phyloP scores from a whole-genome alignment of 1,140 invertebrate genomes.

The Diorhabda carinulata region DNA sequence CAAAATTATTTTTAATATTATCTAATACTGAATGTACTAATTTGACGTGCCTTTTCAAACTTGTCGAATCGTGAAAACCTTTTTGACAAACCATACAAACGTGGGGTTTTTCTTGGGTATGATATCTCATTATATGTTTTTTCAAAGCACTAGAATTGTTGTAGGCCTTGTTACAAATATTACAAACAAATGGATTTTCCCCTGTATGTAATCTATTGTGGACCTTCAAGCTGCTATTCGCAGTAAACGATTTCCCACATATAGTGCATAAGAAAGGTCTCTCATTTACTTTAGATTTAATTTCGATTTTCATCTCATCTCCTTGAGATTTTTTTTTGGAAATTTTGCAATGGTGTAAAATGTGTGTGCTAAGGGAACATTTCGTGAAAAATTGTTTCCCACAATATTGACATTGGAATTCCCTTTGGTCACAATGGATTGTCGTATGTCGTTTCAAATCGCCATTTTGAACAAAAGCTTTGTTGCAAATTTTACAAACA shows the following conservation, averaged over 20 bases:
- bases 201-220: slow-evolving; percentile 15
- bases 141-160: slow-evolving; percentile 5
- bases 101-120: slow-evolving; percentile 5
- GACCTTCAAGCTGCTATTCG: background rate
- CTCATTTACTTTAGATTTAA: background rate
- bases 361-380: slow-evolving; percentile 3
- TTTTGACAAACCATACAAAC: slow-evolving; percentile 8
- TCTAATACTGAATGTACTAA: slow-evolving; percentile 3
- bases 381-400: slow-evolving; percentile 11
- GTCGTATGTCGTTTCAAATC: slow-evolving; percentile 8
- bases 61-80: slow-evolving; percentile 5
- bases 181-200: slow-evolving; percentile 6
- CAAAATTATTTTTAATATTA: background rate
- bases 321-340: background rate
- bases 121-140: background rate
- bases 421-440: slow-evolving; percentile 6
- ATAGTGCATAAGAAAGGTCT: slow-evolving; percentile 8
- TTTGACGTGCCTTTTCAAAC: slow-evolving; percentile 4
- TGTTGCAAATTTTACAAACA: background rate
- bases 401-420: slow-evolving; percentile 18
- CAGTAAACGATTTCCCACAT: slow-evolving; percentile 11
- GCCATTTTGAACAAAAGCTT: slow-evolving; percentile 9
- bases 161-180: slow-evolving; percentile 2
- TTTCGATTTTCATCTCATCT: background rate
- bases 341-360: background rate